Evolutionary conservation across 1,140 invertebrate genomes (phyloP).

Genomic region (Limonius californicus): DNA sequence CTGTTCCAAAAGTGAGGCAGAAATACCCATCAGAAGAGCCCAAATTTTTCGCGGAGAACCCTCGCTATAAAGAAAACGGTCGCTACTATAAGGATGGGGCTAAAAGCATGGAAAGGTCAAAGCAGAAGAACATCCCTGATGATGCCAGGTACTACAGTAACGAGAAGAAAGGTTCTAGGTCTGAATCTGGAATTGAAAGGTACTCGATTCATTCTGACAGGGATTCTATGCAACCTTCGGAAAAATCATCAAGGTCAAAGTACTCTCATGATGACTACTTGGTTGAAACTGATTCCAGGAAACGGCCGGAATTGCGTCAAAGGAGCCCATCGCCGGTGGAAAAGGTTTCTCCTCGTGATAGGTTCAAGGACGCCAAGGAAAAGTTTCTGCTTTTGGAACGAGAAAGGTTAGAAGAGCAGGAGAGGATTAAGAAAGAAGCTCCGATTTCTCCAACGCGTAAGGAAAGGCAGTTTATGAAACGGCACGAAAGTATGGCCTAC

Average conservation of each 20-base stretch:
- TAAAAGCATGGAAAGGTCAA: conserved; percentile 15
- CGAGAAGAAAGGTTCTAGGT: conserved; percentile 10
- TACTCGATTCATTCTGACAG: conserved; percentile 5
- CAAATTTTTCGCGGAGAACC: background rate
- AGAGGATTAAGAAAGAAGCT: conserved; percentile 37
- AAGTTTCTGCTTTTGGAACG: conserved; percentile 75
- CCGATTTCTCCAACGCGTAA: conserved; percentile 28
- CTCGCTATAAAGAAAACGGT: background rate
- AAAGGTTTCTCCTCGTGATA: conserved; percentile 62
- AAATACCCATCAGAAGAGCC: conserved; percentile 16
- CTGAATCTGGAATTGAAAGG: background rate
- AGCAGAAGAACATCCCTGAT: conserved; percentile 6
- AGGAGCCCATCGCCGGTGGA: conserved; percentile 52
- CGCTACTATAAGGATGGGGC: conserved; percentile 10
- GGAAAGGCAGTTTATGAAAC: conserved; percentile 31
- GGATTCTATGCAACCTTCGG: background rate
- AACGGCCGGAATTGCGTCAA: conserved; percentile 49
- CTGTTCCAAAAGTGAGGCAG: conserved; percentile 36
- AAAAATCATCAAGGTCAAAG: conserved; percentile 17
- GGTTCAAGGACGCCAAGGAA: conserved; percentile 79
- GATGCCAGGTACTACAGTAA: conserved; percentile 28
- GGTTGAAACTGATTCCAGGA: conserved; percentile 17
- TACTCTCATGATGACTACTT: conserved; percentile 19
- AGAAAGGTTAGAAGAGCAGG: conserved; percentile 57
- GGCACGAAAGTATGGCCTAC: conserved; percentile 37